Evolutionary conservation across 1,140 invertebrate genomes (phyloP).

Genomic region (Apis laboriosa): DNA sequence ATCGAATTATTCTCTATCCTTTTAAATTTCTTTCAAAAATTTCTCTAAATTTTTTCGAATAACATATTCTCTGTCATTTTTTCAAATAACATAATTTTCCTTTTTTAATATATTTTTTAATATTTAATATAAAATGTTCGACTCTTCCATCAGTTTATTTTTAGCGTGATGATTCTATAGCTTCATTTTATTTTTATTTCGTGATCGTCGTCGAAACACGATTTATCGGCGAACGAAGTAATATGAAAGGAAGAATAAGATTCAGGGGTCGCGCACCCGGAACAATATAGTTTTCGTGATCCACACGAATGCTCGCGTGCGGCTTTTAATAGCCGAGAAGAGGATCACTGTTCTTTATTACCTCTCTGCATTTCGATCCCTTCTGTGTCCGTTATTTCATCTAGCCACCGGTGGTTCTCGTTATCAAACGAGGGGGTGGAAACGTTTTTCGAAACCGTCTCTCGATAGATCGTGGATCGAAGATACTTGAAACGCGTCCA

Average conservation of each 20-base stretch:
- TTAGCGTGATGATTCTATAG: neutral
- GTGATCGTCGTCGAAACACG: neutral
- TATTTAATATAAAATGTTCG: too few species aligned
- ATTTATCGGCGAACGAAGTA: neutral
- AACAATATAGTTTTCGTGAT: constrained; percentile 32
- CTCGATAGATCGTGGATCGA: constrained; percentile 1
- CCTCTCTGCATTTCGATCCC: constrained; percentile 14
- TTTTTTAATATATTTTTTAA: too few species aligned
- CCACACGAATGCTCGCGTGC: constrained; percentile 44
- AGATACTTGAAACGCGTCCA: neutral
- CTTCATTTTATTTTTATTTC: neutral
- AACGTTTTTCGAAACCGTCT: constrained; percentile 34
- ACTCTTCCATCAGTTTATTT: neutral
- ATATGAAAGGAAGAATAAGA: neutral
- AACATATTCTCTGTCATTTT: neutral
- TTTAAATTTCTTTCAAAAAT: neutral
- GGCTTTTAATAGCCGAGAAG: constrained; percentile 53
- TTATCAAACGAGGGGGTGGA: constrained; percentile 41
- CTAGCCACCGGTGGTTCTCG: constrained; percentile 32
- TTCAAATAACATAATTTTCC: too few species aligned
- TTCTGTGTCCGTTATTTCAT: constrained; percentile 40
- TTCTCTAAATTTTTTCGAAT: neutral
- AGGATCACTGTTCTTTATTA: constrained; percentile 55
- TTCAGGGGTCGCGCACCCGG: neutral
- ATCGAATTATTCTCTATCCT: neutral